These are phyloP conservation scores for Nomada flava DNA, from an alignment of 2,888 invertebrate species.

Conservation along the genomic window DNA sequence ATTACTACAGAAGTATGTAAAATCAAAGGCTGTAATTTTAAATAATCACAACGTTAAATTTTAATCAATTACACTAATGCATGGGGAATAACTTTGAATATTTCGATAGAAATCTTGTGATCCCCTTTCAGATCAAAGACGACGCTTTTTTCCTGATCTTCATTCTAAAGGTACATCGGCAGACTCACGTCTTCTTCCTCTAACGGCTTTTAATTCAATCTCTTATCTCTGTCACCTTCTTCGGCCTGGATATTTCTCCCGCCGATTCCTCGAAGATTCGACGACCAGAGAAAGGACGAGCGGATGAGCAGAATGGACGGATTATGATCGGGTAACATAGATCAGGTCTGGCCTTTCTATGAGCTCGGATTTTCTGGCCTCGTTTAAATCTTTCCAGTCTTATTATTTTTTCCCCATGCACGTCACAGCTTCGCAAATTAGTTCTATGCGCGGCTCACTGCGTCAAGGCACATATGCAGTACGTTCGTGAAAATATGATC, in stretches of 20 bases:
- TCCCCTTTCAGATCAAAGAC: background rate
- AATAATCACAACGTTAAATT: background rate
- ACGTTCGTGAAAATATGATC: background rate
- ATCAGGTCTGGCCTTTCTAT: constrained; percentile 48
- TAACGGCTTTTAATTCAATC: constrained; percentile 29
- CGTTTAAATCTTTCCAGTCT: constrained; percentile 55
- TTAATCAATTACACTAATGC: background rate
- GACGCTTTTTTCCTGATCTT: constrained; percentile 14
- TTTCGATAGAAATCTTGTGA: background rate
- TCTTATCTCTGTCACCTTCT: constrained; percentile 32
- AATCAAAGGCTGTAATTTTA: background rate
- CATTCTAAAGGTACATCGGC: constrained; percentile 6
- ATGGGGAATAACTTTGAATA: background rate
- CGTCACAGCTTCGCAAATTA: constrained; percentile 53
- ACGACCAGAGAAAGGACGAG: constrained; percentile 47
- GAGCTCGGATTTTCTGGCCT: constrained; percentile 57
- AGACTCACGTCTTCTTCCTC: background rate
- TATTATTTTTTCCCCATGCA: constrained; percentile 46
- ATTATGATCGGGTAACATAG: constrained; percentile 67
- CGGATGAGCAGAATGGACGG: constrained; percentile 40
- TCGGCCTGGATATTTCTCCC: constrained; percentile 32
- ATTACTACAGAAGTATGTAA: background rate
- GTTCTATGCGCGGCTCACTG: constrained; percentile 10
- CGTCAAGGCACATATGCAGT: background rate
- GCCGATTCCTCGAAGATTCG: constrained; percentile 38